Evolutionary conservation across 2,888 invertebrate genomes (phyloP), one percentile per base, ranked within the genome.

Genomic region (Temnothorax unifasciatus): DNA sequence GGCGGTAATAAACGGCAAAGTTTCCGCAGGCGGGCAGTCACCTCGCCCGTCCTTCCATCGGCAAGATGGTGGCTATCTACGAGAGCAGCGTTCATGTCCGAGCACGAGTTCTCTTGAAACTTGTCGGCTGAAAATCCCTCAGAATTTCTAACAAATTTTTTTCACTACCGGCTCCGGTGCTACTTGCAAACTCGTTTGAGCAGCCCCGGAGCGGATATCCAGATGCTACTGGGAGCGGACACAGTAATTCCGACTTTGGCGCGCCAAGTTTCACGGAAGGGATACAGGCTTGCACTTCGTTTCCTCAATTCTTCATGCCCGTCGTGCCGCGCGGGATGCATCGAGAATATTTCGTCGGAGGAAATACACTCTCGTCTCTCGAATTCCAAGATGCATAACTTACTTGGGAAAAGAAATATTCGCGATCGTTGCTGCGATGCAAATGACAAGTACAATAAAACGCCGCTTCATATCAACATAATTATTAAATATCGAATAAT

Each of bases 1-100:
- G 74, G 81, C 85, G 87, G 87, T 86, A 86, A 87, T 87, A 86
- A 88, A 91, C 91, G 87, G 85, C 44, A 77, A 91, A 91, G 86
- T 91, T 91, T 91, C 88, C 73, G 68, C 79, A 66, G 81, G 77
- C 73, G 85, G 71, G 74, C 71, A 64, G 82, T 75, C 82, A 76
- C 82, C 64, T 52, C 61, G 9, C 41, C 41, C 73, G 64, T 61
- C 15, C 34, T 44, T 44, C 71, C 69, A 21, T n/a, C 18, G 61
- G 73, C 79, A 50, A 59, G 73, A 59, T 71, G 73, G 71, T 38
- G 79, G 73, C 59, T 81, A 81, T 81, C 79, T 77, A 61, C 71
- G 59, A 21, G 50, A 63, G 50, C 41, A 75, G 75, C 71, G 68
- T 52, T 52, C 54, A 57, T 57, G 73, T 59, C 83, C 76, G 76